Evolutionary conservation across 2,797 vertebrate genomes (phyloP).

Genomic region (Orientallactaga sibirica): DNA sequence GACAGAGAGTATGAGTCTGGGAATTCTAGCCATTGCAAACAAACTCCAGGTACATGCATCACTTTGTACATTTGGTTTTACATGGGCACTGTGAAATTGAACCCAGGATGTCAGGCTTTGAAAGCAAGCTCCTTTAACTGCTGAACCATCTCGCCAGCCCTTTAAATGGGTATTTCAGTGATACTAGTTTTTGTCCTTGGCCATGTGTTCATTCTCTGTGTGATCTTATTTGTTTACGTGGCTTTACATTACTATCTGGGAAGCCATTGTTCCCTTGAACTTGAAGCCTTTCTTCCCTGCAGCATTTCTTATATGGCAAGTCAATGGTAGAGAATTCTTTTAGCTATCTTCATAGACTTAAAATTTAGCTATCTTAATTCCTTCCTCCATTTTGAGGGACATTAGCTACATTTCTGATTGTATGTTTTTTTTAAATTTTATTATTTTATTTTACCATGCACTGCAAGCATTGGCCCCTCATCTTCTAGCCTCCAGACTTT

Average conservation of each 20-base stretch:
- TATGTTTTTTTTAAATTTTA: not conserved
- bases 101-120: no score
- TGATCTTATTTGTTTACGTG: not conserved
- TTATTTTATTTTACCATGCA: not conserved
- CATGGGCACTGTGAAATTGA: no score
- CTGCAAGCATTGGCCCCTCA: not conserved
- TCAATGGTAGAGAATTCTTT: not conserved
- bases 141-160: not conserved
- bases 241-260: not conserved
- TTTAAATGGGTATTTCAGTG: not conserved
- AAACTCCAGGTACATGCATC: no score
- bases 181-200: not conserved
- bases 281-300: not conserved
- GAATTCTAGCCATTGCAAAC: no score
- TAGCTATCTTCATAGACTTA: not conserved
- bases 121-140: no score
- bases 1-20: no score
- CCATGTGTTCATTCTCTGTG: not conserved
- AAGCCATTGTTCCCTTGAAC: not conserved
- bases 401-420: not conserved
- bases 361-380: not conserved
- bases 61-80: no score
- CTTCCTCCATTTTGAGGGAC: not conserved
- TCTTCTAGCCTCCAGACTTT: not conserved
- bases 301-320: not conserved